A percentile compares a stretch with the other conserved stretches of the same genome.
phyloP scores from a whole-genome alignment of 1,140 invertebrate species.

The Chlorops oryzae region DNA sequence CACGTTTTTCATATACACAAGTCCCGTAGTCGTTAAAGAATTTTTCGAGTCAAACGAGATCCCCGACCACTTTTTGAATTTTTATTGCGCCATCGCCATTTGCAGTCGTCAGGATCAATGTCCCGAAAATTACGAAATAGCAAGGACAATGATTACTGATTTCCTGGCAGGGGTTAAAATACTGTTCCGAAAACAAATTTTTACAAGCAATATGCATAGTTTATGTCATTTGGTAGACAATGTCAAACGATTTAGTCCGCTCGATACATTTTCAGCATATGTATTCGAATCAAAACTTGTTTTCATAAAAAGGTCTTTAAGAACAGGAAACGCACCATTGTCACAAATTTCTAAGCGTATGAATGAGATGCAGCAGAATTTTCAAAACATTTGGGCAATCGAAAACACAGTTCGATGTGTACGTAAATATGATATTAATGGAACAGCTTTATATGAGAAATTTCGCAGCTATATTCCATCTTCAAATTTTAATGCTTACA shows the following conservation, averaged over 20 bases:
- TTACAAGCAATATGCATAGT: not conserved
- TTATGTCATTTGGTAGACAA: not conserved
- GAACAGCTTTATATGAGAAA: not conserved
- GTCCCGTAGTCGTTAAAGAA: constrained; percentile 1
- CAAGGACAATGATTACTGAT: not conserved
- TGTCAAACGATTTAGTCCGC: not conserved
- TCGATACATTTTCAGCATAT: not conserved
- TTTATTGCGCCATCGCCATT: not conserved
- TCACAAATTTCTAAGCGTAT: not conserved
- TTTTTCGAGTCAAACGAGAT: not conserved
- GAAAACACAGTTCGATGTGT: not conserved
- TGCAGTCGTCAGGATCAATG: constrained; percentile 4
- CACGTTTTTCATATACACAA: constrained; percentile 2
- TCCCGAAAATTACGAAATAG: not conserved
- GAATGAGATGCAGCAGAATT: not conserved
- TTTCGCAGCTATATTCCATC: not conserved
- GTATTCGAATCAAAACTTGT: constrained; percentile 11
- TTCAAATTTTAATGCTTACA: not conserved
- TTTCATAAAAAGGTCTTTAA: constrained; percentile 11
- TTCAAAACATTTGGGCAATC: not conserved
- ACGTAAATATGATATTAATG: not conserved
- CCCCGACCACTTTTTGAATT: not conserved
- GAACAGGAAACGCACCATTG: constrained; percentile 8
- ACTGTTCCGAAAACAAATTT: not conserved
- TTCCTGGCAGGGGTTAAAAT: not conserved